phyloP scores from a whole-genome alignment of 2,888 invertebrate species.

The Taphrorychus bicolor region DNA sequence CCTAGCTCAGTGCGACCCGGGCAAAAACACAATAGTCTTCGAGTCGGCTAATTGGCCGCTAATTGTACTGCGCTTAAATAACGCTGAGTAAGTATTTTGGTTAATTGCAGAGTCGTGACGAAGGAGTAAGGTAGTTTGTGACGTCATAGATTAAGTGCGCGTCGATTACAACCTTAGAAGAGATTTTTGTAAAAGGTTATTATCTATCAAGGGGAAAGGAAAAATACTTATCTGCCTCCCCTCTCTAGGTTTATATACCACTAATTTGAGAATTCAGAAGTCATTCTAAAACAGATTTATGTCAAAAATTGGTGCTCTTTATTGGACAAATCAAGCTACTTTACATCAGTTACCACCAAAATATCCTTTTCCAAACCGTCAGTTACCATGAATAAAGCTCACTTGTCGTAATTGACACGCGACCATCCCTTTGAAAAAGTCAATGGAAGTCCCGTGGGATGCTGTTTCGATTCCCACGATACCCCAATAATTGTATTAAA shows the following conservation, averaged over 20 bases:
- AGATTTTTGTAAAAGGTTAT: no score
- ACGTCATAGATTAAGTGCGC: no score
- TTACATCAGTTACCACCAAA: background rate
- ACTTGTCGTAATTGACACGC: background rate
- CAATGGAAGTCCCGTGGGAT: slow-evolving; percentile 21
- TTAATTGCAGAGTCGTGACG: background rate
- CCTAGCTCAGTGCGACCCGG: background rate
- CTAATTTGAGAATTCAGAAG: no score
- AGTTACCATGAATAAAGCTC: background rate
- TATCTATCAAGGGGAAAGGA: no score
- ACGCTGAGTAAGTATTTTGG: background rate
- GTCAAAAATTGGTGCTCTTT: no score
- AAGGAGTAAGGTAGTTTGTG: no score
- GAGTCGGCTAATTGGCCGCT: slow-evolving; percentile 3
- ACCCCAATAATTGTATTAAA: background rate
- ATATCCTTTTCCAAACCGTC: background rate
- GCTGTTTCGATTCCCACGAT: slow-evolving; percentile 24
- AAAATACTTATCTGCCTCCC: no score
- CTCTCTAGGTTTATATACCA: no score
- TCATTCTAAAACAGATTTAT: no score
- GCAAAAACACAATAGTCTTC: background rate
- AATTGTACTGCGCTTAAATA: background rate
- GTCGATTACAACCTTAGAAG: no score
- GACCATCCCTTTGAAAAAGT: background rate
- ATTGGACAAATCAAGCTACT: no score